Conservation (phyloP, 2,797 vertebrate genomes). For the Diplodus sargus region DNA sequence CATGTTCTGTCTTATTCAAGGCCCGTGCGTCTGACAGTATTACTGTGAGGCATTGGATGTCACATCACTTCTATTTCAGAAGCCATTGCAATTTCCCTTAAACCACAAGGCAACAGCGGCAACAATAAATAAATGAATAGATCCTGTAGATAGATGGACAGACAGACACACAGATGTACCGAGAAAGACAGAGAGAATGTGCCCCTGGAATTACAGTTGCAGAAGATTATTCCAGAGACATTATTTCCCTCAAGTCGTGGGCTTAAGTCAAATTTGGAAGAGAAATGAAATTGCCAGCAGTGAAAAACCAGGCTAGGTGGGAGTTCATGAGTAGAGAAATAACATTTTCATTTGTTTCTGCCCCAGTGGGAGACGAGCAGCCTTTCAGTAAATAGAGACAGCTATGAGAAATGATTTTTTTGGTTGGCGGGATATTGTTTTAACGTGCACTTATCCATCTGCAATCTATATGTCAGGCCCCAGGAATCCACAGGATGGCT, state of each 20-base stretch:
- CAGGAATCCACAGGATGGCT: constrained; percentile 94
- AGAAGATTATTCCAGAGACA: constrained; percentile 98
- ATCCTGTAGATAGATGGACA: constrained; percentile 64
- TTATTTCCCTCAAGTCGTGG: constrained; percentile 98
- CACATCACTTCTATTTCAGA: constrained; percentile 92
- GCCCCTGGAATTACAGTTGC: constrained; percentile 94
- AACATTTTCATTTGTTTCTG: constrained; percentile 99
- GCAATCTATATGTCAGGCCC: constrained; percentile 98
- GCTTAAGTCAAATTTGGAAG: constrained; percentile 99
- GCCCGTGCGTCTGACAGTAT: constrained; percentile 85
- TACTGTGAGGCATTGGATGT: constrained; percentile 88
- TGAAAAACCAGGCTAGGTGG: constrained; percentile 96
- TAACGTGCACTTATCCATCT: constrained; percentile 99
- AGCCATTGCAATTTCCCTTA: constrained; percentile 90
- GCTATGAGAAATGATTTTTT: constrained; percentile 99
- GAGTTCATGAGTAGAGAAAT: constrained; percentile 99
- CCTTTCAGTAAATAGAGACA: constrained; percentile 98
- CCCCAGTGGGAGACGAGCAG: constrained; percentile 96
- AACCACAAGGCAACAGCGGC: constrained; percentile 88
- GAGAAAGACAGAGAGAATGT: constrained; percentile 63
- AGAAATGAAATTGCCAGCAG: constrained; percentile 98
- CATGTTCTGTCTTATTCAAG: constrained; percentile 82
- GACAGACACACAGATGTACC: constrained; percentile 56
- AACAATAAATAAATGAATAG: constrained; percentile 80
- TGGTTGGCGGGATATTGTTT: constrained; percentile 97